phyloP scores from a whole-genome alignment of 2,797 vertebrate genomes.

The Tachyglossus aculeatus region DNA sequence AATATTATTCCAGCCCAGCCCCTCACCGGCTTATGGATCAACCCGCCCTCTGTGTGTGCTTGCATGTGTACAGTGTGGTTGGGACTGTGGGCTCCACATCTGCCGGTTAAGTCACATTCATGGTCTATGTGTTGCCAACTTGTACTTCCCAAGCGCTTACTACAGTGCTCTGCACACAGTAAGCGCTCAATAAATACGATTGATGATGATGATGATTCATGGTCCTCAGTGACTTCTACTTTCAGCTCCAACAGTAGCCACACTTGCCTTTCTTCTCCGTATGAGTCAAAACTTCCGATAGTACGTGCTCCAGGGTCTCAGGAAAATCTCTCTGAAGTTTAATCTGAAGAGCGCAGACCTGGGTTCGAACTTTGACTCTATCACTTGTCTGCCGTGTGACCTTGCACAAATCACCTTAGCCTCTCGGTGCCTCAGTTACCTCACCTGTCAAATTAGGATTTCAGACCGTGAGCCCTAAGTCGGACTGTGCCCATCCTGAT shows the following conservation, averaged over 20 bases:
- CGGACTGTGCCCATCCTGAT: no score
- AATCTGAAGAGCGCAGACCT: neutral
- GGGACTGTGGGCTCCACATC: neutral
- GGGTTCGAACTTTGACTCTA: neutral
- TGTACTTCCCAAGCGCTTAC: no score
- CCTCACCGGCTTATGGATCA: slow-evolving; percentile 2
- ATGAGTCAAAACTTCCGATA: slow-evolving; percentile 5
- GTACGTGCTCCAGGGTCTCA: no score
- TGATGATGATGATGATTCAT: no score
- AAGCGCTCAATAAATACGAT: no score
- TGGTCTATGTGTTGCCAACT: no score
- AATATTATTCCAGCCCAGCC: no score
- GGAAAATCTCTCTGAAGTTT: no score
- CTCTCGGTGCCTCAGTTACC: neutral
- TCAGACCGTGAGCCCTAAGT: no score
- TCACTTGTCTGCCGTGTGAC: neutral
- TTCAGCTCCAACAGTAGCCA: neutral
- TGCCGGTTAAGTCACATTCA: neutral
- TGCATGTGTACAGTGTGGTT: no score
- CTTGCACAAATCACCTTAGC: no score
- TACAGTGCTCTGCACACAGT: no score
- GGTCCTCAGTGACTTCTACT: slow-evolving; percentile 7
- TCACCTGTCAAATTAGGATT: neutral
- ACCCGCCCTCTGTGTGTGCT: neutral
- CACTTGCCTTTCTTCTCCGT: neutral